These are phyloP conservation scores for Gryllus longicercus DNA, from an alignment of 2,888 invertebrate genomes.

Conservation along the genomic window DNA sequence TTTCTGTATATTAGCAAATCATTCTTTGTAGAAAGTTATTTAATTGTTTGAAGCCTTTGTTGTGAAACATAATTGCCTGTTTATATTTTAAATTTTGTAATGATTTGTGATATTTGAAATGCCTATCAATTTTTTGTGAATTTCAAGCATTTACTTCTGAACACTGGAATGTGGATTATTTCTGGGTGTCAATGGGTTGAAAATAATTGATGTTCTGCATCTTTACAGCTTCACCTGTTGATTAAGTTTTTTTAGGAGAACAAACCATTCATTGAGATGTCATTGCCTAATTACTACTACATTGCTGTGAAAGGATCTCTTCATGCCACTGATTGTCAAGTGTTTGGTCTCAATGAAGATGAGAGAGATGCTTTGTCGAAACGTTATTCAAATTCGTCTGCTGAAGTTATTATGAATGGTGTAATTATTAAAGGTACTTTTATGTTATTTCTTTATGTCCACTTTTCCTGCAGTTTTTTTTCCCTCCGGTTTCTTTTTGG, in stretches of 20 bases:
- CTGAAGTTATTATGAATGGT: conserved; percentile 65
- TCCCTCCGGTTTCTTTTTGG: too few relatives aligned
- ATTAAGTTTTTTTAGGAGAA: conserved; percentile 5
- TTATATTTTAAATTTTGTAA: too few relatives aligned
- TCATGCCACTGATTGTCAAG: conserved; percentile 68
- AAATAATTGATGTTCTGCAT: not conserved
- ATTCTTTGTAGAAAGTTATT: too few relatives aligned
- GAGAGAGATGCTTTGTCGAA: conserved; percentile 68
- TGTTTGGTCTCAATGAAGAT: conserved; percentile 69
- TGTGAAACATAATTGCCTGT: too few relatives aligned
- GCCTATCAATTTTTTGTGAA: not conserved
- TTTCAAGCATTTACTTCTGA: not conserved
- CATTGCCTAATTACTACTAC: conserved; percentile 57
- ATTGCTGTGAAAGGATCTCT: conserved; percentile 76
- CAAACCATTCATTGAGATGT: conserved; percentile 21
- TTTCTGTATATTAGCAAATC: too few relatives aligned
- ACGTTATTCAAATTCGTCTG: conserved; percentile 62
- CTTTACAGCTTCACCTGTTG: not conserved
- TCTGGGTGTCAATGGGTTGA: too few relatives aligned
- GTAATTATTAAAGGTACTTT: conserved; percentile 59
- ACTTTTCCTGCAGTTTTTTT: too few relatives aligned
- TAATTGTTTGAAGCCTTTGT: too few relatives aligned
- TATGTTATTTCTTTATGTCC: too few relatives aligned
- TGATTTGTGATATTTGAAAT: too few relatives aligned
- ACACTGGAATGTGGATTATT: too few relatives aligned